These are phyloP conservation scores for Musca vetustissima DNA, from an alignment of 1,140 invertebrate species.

Conservation along the genomic window DNA sequence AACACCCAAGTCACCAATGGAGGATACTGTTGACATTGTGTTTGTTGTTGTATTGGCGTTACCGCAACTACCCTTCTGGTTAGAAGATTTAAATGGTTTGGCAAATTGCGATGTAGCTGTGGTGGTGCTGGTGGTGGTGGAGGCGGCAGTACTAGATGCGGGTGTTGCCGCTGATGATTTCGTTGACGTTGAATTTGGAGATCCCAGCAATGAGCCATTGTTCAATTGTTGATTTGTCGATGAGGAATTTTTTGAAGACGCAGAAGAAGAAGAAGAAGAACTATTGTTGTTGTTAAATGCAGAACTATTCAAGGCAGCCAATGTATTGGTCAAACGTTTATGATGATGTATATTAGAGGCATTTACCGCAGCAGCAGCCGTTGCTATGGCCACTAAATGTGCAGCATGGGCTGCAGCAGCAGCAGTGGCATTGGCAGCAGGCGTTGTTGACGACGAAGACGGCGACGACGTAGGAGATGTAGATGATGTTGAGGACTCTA, in stretches of 20 bases:
- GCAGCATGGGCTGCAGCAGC: constrained; percentile 1
- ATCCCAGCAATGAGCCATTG: constrained; percentile 8
- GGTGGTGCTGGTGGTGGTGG: too few relatives aligned
- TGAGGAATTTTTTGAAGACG: background rate
- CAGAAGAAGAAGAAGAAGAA: background rate
- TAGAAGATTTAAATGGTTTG: background rate
- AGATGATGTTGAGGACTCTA: background rate
- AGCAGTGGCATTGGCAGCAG: background rate
- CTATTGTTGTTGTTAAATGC: background rate
- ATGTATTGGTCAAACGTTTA: constrained; percentile 1
- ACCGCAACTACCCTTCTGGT: background rate
- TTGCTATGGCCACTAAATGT: constrained; percentile 14
- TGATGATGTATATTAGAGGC: constrained; percentile 4
- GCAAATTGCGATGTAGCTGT: background rate
- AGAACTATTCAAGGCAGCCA: background rate
- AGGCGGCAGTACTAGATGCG: too few relatives aligned
- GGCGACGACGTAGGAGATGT: background rate
- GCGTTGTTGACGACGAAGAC: background rate
- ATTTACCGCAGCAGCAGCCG: constrained; percentile 14
- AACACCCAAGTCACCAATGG: constrained; percentile 40
- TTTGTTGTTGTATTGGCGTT: background rate
- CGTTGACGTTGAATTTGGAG: constrained; percentile 8
- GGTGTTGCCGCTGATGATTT: background rate
- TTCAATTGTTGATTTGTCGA: background rate
- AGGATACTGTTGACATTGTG: background rate